These are phyloP conservation scores for Drosophila histrio DNA, from an alignment of 2,888 invertebrate genomes.

Conservation along the genomic window DNA sequence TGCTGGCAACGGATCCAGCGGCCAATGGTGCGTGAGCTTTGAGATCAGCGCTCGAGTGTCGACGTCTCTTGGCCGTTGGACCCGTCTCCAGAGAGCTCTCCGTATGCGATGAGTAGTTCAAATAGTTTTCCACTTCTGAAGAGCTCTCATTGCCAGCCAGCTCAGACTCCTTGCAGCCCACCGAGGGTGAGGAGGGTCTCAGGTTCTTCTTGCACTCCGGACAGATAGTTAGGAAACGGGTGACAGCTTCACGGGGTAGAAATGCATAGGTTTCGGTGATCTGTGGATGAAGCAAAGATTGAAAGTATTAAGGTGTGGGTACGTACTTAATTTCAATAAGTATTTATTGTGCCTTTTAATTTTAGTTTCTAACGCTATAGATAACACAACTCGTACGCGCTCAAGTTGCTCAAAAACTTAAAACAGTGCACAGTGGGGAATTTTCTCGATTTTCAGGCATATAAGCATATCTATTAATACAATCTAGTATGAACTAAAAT, in stretches of 20 bases:
- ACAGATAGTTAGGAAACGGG: slow-evolving; percentile 96
- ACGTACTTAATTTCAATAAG: too few species aligned
- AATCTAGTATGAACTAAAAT: too few species aligned
- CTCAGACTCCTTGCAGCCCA: slow-evolving; percentile 73
- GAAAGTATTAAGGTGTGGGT: neutral
- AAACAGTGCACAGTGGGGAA: too few species aligned
- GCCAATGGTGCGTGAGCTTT: slow-evolving; percentile 47
- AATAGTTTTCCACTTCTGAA: slow-evolving; percentile 81
- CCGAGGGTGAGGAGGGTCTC: slow-evolving; percentile 81
- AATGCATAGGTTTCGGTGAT: slow-evolving; percentile 98
- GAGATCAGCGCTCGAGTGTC: slow-evolving; percentile 71
- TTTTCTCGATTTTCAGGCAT: too few species aligned
- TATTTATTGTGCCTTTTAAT: too few species aligned
- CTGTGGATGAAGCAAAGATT: slow-evolving; percentile 85
- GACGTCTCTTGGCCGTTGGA: slow-evolving; percentile 68
- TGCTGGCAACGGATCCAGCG: slow-evolving; percentile 32
- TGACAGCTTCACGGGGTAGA: slow-evolving; percentile 97
- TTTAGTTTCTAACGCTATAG: too few species aligned
- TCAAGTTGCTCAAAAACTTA: too few species aligned
- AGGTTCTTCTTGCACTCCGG: slow-evolving; percentile 89
- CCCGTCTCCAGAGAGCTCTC: slow-evolving; percentile 82
- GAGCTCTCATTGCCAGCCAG: slow-evolving; percentile 82
- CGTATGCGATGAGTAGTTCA: slow-evolving; percentile 81
- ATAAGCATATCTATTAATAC: too few species aligned
- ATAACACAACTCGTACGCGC: too few species aligned